Conservation (phyloP, 1,140 invertebrate species). For the Leptestheria dahalacensis region DNA sequence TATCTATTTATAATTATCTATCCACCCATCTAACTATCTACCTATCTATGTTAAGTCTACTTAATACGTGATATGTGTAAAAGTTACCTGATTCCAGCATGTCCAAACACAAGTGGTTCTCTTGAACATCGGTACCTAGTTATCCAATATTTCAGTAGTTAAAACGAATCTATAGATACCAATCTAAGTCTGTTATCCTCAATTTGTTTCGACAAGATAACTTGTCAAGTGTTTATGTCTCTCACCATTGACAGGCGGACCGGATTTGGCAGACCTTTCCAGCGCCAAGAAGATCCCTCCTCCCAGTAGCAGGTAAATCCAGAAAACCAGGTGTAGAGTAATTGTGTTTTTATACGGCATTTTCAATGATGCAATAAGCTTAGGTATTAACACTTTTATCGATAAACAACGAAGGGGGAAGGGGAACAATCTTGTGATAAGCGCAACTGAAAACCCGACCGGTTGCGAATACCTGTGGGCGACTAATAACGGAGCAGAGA, state of each 20-base stretch:
- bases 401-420: not conserved
- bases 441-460: not conserved
- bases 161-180: not conserved
- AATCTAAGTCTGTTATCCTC: no score
- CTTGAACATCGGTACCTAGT: no score
- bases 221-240: not conserved
- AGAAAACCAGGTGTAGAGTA: slow-evolving; percentile 9
- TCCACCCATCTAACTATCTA: no score
- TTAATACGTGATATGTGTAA: no score
- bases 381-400: not conserved
- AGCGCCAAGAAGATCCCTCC: slow-evolving; percentile 6
- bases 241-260: not conserved
- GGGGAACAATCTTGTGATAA: no score
- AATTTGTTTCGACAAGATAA: not conserved
- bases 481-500: no score
- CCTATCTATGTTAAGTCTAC: no score
- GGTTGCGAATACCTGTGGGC: not conserved
- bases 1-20: no score
- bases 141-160: no score
- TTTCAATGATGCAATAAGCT: not conserved
- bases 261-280: not conserved
- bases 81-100: no score
- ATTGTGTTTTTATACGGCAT: slow-evolving; percentile 4
- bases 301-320: slow-evolving; percentile 6
- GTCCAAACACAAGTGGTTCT: no score